Evolutionary conservation across 2,797 vertebrate genomes (phyloP), one percentile per base, ranked within the genome.

Genomic region (Crenuchus spilurus): DNA sequence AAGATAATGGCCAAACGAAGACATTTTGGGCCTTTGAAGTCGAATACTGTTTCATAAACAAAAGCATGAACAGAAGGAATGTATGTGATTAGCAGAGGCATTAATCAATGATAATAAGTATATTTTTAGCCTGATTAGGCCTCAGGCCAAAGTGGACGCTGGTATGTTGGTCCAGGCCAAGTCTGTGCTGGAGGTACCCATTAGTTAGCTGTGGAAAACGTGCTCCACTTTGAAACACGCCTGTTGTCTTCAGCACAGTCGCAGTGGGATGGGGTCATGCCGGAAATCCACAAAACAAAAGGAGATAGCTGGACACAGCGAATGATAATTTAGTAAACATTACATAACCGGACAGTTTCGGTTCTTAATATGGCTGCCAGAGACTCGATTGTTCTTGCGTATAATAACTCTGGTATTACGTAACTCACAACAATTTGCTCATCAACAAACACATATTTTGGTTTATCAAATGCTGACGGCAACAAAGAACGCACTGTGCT

Each of bases 121-220:
- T 76, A 74, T 78, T 81, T 75, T 73, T 81, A 75, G 67, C 70
- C 63, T 39, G 60, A 75, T 74, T 81, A 77, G 76, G 76, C 49
- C 42, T 18, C 1, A 4, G 11, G 70, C 73, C 76, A 76, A 66
- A 66, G 60, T 74, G 61, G 52, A 78, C 30, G 54, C 69, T 33
- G 64, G 57, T 57, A 41, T 7, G 10, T 73, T 62, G 28, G 62
- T 14, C 26, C 30, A 14, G 64, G 74, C 74, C 61, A 69, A 74
- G 70, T 72, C 67, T 79, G 49, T 33, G 69, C 55, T 18, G 22
- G 70, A 44, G 49, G 42, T 64, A 69, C 30, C 57, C 46, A 68
- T 48, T 57, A 52, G 20, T 54, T 71, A 70, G 65, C 60, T 54
- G 48, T 13, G 11, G 58, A 74, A 72, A 75, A 79, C 42, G 10